Base-by-base conservation (phyloP, 2,888 invertebrate species). In the Dioctria linearis region DNA sequence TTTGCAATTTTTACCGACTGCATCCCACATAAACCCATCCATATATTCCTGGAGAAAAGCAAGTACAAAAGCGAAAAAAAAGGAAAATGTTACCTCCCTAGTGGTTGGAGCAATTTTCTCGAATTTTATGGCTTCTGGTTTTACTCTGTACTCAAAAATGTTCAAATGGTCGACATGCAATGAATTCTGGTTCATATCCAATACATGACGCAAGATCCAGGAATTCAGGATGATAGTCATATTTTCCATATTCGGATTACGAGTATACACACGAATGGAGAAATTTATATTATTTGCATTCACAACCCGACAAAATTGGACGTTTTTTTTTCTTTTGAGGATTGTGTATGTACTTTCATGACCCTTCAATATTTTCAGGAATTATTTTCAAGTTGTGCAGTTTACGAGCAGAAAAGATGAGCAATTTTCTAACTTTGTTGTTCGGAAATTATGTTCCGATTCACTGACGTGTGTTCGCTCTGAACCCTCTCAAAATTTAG, bases 41-140 rank as follows among this genome's bases (percentile, higher is more conserved):
- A 25, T 25, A 25, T 25, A 40, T 73, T n/a, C 43, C 69, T n/a
- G 1, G 8, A 73, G 25, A 42, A 54, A 54, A 57, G 40, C 57
- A 51, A 51, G 73, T 42, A 57, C 42, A 42, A 73, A 25, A 25
- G 25, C 59, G 54, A 11, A 11, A n/a, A 59, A 73, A 42, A 42
- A 69, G 73, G 42, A 57, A 57, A n/a, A 54, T 57, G 73, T 40
- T 42, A 73, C 51, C 42, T 57, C 73, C 42, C 40, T 40, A 40
- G 59, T 42, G 49, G 63, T 9, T 76, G 49, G 9, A 63, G 49
- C 76, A 63, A 76, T 76, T 76, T 76, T 63, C 49, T 49, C 37
- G 40, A 61, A 76, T 76, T 76, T 76, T 76, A 76, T 76, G 37
- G 25, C 9, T 76, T 43, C 66, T 66, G 46, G 43, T 43, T 66